Evolutionary conservation across 2,797 vertebrate genomes (phyloP), one percentile per base, ranked within the genome.

Genomic region (Epinephelus malabaricus): DNA sequence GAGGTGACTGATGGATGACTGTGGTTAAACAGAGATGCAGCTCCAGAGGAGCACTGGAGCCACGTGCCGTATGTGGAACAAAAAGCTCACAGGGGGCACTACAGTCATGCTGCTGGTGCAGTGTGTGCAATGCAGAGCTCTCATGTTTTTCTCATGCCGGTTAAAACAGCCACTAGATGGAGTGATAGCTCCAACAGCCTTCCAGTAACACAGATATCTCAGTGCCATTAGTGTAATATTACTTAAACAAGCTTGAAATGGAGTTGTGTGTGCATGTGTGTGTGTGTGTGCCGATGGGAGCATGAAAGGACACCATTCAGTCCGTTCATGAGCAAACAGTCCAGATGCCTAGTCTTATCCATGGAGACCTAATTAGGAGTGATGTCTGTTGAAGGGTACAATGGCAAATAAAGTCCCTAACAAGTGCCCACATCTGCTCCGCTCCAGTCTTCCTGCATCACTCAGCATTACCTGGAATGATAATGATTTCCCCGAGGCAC

Each of bases 301-400:
- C 59, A 46, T 70, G 46, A 86, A 80, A 79, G 78, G 74, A 79
- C 80, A 80, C 46, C 54, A 76, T 73, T 81, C 60, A 60, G 76
- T 79, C 73, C 58, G 21, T 69, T 89, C 88, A 82, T 81, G 84
- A 87, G 81, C 82, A 85, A 85, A 87, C 77, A 80, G 82, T 83
- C 91, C 90, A 91, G 88, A 91, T 89, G 90, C 81, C 73, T 63
- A 2, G 21, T 60, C 59, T 70, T 67, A 75, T 92, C 92, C 89
- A 80, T 23, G 27, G 93, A 91, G 92, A 90, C 86, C 89, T 92
- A 91, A 94, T 95, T 94, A 95, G 83, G 84, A 91, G 68, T 69
- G 86, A 89, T 88, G 81, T 78, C 74, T 92, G 85, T 82, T 89
- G 91, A 90, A 91, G 84, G 87, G 80, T 87, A 88, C 82, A 77